Evolutionary conservation across 1,140 invertebrate genomes (phyloP).

Genomic region (Nymphalis io): DNA sequence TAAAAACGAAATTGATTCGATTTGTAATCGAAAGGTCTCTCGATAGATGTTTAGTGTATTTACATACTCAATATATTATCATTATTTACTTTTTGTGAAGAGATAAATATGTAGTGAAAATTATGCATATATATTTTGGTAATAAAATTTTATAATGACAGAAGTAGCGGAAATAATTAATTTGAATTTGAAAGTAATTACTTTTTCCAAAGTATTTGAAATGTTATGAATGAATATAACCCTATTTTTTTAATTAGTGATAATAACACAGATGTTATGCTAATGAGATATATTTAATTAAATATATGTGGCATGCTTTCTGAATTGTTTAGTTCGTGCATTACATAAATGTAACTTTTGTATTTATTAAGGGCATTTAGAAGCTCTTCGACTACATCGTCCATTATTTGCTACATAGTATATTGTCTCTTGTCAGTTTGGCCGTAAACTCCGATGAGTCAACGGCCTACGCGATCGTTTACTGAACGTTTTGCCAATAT

Average conservation of each 20-base stretch:
- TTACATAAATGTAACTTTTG: background rate
- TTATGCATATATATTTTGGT: background rate
- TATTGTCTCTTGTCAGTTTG: background rate
- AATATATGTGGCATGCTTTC: no score
- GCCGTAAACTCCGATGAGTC: slow-evolving; percentile 39
- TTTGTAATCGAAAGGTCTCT: slow-evolving; percentile 17
- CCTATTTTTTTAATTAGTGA: no score
- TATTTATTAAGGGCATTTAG: background rate
- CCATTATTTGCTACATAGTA: background rate
- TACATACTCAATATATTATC: no score
- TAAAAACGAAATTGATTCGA: slow-evolving; percentile 46
- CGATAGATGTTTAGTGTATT: no score
- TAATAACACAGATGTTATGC: no score
- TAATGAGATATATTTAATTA: no score
- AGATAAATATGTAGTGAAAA: no score
- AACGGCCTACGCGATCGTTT: slow-evolving; percentile 50
- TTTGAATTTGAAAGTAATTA: background rate
- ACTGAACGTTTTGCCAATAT: slow-evolving; percentile 35
- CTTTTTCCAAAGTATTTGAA: background rate
- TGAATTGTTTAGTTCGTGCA: background rate
- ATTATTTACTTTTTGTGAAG: no score
- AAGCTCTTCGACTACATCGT: background rate
- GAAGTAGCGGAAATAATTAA: background rate
- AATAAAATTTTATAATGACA: background rate
- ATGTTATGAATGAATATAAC: no score